Conservation (phyloP, 2,888 invertebrate species). For the Lucinisca nassula region DNA sequence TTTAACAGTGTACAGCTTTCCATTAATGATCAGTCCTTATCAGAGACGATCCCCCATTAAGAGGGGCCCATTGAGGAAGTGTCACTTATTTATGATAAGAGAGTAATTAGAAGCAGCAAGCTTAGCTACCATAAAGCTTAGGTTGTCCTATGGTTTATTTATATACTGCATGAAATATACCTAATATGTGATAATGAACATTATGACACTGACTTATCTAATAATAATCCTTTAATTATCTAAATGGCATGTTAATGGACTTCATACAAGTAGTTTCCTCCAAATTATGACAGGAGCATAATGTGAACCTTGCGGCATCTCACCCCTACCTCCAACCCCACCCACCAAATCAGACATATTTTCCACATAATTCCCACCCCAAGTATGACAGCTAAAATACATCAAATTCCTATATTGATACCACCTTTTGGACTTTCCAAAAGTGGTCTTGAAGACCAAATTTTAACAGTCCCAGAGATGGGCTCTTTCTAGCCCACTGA, state of each 20-base stretch:
- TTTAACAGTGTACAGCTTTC: background rate
- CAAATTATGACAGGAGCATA: no score
- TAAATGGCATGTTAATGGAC: no score
- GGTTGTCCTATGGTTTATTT: background rate
- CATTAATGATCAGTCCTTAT: background rate
- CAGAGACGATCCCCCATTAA: background rate
- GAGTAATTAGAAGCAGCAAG: background rate
- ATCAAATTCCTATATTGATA: no score
- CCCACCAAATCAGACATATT: no score
- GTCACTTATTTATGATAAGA: background rate
- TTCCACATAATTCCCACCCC: no score
- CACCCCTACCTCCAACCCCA: no score
- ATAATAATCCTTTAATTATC: background rate
- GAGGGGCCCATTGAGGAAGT: background rate
- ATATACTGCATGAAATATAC: background rate
- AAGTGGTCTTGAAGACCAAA: no score
- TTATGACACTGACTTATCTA: constrained; percentile 1
- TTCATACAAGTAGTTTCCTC: background rate
- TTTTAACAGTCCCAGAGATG: no score
- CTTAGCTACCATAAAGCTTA: background rate
- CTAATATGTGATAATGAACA: background rate
- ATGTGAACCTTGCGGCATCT: no score
- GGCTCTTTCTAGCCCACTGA: no score
- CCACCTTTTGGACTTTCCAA: no score
- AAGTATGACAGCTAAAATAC: no score